Evolutionary conservation across 2,797 vertebrate genomes (phyloP).

Genomic region (Argyrosomus regius): DNA sequence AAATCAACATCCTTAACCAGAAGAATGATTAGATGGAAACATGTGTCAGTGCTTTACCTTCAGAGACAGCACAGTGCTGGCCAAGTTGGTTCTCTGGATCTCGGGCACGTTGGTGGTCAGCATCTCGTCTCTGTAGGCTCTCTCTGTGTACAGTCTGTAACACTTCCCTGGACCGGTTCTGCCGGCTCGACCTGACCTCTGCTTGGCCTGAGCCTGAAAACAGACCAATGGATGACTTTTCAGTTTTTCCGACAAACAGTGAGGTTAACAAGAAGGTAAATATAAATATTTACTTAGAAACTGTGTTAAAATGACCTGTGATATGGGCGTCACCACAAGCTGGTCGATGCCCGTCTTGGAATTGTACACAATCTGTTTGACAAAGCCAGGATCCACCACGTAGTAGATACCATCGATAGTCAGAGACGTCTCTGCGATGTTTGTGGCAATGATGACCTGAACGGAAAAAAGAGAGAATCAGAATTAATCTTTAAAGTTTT

Average conservation of each 20-base stretch:
- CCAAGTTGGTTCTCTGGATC: conserved; percentile 98
- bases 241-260: neutral
- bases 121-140: conserved; percentile 98
- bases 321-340: conserved; percentile 94
- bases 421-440: conserved; percentile 94
- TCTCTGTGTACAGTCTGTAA: conserved; percentile 95
- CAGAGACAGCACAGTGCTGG: conserved; percentile 97
- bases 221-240: neutral
- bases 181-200: conserved; percentile 95
- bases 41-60: conserved; percentile 84
- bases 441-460: conserved; percentile 95
- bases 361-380: conserved; percentile 96
- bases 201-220: conserved; percentile 95
- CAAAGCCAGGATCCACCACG: conserved; percentile 95
- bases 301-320: conserved; percentile 84
- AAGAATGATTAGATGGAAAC: too few species aligned
- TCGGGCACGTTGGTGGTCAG: conserved; percentile 97
- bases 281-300: neutral
- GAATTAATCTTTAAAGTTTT: neutral
- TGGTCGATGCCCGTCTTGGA: conserved; percentile 96
- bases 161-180: conserved; percentile 96
- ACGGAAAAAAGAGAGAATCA: neutral
- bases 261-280: neutral
- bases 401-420: conserved; percentile 96
- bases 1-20: neutral